A percentile compares a stretch with the other conserved stretches of the same genome.
Evolutionary conservation across 2,888 invertebrate genomes (phyloP).

Genomic region (Lasioglossum lativentre): DNA sequence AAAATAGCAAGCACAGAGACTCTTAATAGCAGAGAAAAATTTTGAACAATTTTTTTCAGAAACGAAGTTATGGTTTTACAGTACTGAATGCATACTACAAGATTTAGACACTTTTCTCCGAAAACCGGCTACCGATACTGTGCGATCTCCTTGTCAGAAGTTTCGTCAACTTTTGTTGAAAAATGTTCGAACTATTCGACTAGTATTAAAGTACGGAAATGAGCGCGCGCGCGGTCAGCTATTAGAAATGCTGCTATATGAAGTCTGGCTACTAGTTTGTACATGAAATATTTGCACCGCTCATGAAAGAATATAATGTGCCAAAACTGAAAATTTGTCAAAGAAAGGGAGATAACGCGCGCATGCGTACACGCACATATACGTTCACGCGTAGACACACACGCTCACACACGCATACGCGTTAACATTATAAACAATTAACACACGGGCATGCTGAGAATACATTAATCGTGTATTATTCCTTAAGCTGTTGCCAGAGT

Average conservation of each 20-base stretch:
- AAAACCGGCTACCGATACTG: background rate
- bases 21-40: background rate
- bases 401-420: slow-evolving; percentile 37
- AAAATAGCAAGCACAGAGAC: background rate
- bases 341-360: slow-evolving; percentile 57
- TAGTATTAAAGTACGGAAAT: slow-evolving; percentile 38
- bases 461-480: slow-evolving; percentile 54
- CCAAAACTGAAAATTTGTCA: slow-evolving; percentile 53
- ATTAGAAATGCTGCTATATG: slow-evolving; percentile 50
- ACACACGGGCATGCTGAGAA: slow-evolving; percentile 65
- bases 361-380: slow-evolving; percentile 61
- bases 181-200: slow-evolving; percentile 35
- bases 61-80: background rate
- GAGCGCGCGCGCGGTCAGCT: slow-evolving; percentile 26
- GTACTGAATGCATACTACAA: background rate
- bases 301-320: slow-evolving; percentile 57
- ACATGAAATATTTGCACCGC: slow-evolving; percentile 44
- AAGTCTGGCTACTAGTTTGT: slow-evolving; percentile 50
- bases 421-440: slow-evolving; percentile 58
- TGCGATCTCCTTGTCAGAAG: slow-evolving; percentile 12
- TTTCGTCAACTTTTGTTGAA: slow-evolving; percentile 21
- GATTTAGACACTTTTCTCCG: too few species aligned
- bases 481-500: slow-evolving; percentile 50
- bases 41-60: background rate
- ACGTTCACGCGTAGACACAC: slow-evolving; percentile 33